Percentiles rank a stretch among this genome's conserved stretches.
These are phyloP conservation scores for Eilema caniola DNA, from an alignment of 2,888 invertebrate species.

Conservation along the genomic window DNA sequence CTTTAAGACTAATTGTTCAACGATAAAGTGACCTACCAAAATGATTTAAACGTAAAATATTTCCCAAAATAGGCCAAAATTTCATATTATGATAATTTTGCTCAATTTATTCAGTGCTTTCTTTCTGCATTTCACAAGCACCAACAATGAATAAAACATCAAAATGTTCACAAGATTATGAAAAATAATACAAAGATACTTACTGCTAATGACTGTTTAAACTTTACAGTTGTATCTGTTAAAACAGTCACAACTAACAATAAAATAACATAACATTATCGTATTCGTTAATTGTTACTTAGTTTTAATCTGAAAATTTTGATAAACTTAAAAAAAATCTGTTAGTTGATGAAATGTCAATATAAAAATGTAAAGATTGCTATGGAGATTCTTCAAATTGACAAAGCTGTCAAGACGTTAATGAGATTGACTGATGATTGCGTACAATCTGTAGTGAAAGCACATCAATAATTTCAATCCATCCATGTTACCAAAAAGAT, in stretches of 20 bases:
- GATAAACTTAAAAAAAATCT: too few species aligned
- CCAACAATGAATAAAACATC: slow-evolving; percentile 13
- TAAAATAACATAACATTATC: not conserved
- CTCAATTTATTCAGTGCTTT: slow-evolving; percentile 12
- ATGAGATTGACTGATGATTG: not conserved
- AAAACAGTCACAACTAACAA: not conserved
- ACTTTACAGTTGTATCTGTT: not conserved
- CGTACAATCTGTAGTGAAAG: not conserved
- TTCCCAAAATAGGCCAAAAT: not conserved
- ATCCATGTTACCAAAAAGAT: not conserved
- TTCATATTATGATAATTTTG: slow-evolving; percentile 13
- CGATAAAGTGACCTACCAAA: not conserved
- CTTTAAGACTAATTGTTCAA: not conserved
- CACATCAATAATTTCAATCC: not conserved
- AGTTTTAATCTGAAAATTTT: too few species aligned
- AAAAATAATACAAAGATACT: not conserved
- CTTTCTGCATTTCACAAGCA: slow-evolving; percentile 12
- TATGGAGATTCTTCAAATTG: not conserved
- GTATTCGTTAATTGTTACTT: too few species aligned
- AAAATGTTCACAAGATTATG: slow-evolving; percentile 1
- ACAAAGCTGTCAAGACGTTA: not conserved
- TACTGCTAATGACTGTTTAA: not conserved
- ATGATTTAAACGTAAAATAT: not conserved
- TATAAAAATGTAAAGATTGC: not conserved
- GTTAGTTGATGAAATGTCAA: not conserved